phyloP scores from a whole-genome alignment of 2,888 invertebrate species.

The Drosophila infuscata region DNA sequence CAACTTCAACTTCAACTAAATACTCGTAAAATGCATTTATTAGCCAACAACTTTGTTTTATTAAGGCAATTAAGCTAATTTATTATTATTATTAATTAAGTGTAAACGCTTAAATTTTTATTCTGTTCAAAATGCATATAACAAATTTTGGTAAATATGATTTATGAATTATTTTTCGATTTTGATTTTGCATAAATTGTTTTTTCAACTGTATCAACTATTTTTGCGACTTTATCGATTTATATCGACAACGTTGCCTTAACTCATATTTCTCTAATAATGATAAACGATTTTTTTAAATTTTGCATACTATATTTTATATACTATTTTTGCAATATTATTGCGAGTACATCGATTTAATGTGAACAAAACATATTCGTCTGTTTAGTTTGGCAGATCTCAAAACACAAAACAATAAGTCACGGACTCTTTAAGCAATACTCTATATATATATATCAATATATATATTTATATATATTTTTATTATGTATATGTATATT shows the following conservation, averaged over 20 bases:
- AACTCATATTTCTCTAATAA: background rate
- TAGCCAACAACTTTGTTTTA: background rate
- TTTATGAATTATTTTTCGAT: background rate
- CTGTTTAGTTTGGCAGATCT: background rate
- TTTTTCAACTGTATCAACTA: background rate
- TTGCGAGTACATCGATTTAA: background rate
- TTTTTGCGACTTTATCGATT: background rate
- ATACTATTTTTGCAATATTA: background rate
- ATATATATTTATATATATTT: background rate
- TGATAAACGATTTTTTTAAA: background rate
- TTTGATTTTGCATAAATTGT: background rate
- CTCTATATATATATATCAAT: background rate
- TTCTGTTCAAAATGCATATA: background rate
- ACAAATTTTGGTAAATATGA: background rate
- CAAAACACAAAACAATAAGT: background rate
- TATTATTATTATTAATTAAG: background rate
- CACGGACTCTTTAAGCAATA: background rate
- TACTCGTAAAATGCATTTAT: background rate
- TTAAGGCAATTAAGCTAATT: background rate
- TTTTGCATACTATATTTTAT: background rate
- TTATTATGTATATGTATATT: background rate
- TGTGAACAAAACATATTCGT: too few relatives aligned
- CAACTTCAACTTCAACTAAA: background rate
- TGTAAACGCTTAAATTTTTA: background rate
- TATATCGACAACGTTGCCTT: background rate